Conservation (phyloP, 2,113 vertebrate genomes). For the Setophaga kirtlandii region DNA sequence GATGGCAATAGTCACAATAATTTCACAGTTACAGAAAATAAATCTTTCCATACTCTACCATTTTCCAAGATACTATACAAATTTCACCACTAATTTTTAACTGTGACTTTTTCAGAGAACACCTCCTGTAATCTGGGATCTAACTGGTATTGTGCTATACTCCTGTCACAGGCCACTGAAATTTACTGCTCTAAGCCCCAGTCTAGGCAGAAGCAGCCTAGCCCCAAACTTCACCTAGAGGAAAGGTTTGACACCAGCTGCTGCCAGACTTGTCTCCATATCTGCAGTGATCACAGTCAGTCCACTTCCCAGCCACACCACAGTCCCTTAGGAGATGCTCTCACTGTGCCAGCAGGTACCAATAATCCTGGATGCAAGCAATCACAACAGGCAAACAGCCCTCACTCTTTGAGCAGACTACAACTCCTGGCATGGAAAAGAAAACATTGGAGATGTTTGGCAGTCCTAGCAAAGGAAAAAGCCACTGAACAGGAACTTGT, state of each 20-base stretch:
- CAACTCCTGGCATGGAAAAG: background rate
- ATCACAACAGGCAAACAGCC: background rate
- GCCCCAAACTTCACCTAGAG: background rate
- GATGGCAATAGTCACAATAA: slow-evolving; percentile 54
- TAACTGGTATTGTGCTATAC: accelerated
- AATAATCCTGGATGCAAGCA: background rate
- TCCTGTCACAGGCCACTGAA: background rate
- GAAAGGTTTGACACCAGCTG: background rate
- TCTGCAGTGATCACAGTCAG: background rate
- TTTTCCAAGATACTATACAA: background rate
- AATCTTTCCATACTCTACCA: background rate
- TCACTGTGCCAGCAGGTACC: background rate
- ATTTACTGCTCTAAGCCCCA: background rate
- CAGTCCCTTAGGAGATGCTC: background rate
- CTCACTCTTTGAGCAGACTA: background rate
- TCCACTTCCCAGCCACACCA: background rate
- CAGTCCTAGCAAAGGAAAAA: background rate
- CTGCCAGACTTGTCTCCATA: background rate
- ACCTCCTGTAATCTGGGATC: background rate
- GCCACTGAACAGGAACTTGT: background rate
- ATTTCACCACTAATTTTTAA: background rate
- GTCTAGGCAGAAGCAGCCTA: background rate
- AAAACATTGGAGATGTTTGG: background rate
- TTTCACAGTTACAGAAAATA: slow-evolving; percentile 35
- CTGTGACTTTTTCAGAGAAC: background rate